Evolutionary conservation across 1,140 invertebrate species (phyloP).

Genomic region (Choristoneura fumiferana): DNA sequence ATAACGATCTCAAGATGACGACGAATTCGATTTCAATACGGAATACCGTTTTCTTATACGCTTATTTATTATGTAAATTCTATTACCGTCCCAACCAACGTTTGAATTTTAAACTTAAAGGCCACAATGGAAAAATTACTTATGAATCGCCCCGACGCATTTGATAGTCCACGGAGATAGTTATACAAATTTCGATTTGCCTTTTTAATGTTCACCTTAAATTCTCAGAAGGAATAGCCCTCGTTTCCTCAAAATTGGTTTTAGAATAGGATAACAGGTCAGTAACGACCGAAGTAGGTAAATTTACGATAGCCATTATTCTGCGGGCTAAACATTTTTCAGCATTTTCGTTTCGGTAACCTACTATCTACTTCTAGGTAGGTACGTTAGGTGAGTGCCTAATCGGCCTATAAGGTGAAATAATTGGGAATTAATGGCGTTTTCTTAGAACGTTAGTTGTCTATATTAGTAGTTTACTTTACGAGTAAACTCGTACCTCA

Average conservation of each 20-base stretch:
- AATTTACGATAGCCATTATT: slow-evolving; percentile 15
- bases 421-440: no score
- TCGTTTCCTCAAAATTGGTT: slow-evolving; percentile 16
- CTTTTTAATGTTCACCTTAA: slow-evolving; percentile 7
- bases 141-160: slow-evolving; percentile 18
- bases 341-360: slow-evolving; percentile 16
- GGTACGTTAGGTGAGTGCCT: not conserved
- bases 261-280: slow-evolving; percentile 14
- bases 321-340: slow-evolving; percentile 9
- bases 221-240: not conserved
- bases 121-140: slow-evolving; percentile 21
- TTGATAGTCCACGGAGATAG: slow-evolving; percentile 3
- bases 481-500: no score
- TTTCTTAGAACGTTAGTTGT: no score
- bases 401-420: not conserved
- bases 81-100: slow-evolving; percentile 23
- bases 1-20: slow-evolving; percentile 59
- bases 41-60: slow-evolving; percentile 28
- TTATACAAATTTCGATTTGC: slow-evolving; percentile 8
- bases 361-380: no score
- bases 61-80: slow-evolving; percentile 47
- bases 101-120: slow-evolving; percentile 32
- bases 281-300: slow-evolving; percentile 10
- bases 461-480: no score
- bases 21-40: slow-evolving; percentile 56